Evolutionary conservation across 2,113 vertebrate genomes (phyloP), one percentile per base, ranked within the genome.

Genomic region (Panthera uncia): DNA sequence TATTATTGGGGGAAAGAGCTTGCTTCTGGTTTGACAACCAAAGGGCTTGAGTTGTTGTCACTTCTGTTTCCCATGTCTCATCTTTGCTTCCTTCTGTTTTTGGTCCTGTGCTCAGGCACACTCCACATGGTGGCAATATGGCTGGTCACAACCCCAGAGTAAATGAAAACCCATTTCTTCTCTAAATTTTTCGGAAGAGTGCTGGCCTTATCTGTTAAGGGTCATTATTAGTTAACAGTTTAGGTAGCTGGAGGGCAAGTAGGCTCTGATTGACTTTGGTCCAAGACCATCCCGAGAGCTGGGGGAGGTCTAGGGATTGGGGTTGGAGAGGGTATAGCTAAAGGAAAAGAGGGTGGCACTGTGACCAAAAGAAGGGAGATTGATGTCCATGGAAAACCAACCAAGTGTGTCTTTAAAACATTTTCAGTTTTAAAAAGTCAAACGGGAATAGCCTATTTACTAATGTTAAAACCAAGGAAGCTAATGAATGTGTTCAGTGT

Each of bases 371-470:
- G 84, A 87, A 93, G 73, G n/a, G 33, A 1, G 50, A 55, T 33
- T 71, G 41, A 41, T 86, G 5, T 29, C 69, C 66, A n/a, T 33
- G 36, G 33, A 88, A 94, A 76, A 36, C 41, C 69, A 57, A 73
- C 2, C 23, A 61, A 33, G 4, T 12, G 11, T 65, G n/a, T 74
- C 80, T 96, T 96, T 8, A 71, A 93, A 90, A 65, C 73, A 73
- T 73, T 80, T 88, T 69, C 36, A 83, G 33, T 52, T 92, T 95
- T 63, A 23, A 87, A 94, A 94, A 36, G 7, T 65, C 63, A 68
- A 79, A 57, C 23, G 45, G 45, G 95, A 90, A 71, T 31, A 14
- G 6, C 15, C 25, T 18, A 76, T 81, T 83, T 86, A 52, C 15
- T 68, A 9, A 48, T 69, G 1, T 41, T 86, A 41, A 91, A 83